A percentile compares a stretch with the other conserved stretches of the same genome.
Evolutionary conservation across 2,113 vertebrate genomes (phyloP).

Genomic region (Hippopotamus amphibius): DNA sequence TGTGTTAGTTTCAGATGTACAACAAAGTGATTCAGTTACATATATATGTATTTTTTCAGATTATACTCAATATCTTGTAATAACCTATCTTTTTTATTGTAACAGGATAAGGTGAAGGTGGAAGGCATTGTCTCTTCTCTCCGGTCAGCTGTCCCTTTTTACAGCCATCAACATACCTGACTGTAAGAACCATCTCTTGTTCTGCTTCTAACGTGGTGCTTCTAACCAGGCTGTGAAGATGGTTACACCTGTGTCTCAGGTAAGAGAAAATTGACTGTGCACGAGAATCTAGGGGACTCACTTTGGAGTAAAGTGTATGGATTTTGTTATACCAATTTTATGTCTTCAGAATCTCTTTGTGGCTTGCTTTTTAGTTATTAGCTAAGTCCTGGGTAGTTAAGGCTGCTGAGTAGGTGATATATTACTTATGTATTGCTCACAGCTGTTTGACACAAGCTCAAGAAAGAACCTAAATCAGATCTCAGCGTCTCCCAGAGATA

Average conservation of each 20-base stretch:
- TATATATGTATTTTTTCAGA: too few relatives aligned
- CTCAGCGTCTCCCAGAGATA: not conserved
- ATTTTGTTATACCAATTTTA: not conserved
- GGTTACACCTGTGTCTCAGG: not conserved
- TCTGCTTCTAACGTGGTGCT: not conserved
- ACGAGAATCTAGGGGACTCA: not conserved
- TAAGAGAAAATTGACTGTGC: not conserved
- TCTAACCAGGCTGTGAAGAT: not conserved
- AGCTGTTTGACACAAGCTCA: slow-evolving; percentile 3
- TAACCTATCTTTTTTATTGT: not conserved
- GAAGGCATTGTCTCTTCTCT: not conserved
- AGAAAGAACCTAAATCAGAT: slow-evolving; percentile 22
- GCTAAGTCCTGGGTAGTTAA: not conserved
- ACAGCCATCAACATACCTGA: not conserved
- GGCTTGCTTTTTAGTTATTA: slow-evolving; percentile 26
- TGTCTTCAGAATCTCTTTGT: not conserved
- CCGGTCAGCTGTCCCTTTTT: not conserved
- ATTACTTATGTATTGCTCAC: not conserved
- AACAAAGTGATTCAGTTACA: too few relatives aligned
- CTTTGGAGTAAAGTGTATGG: not conserved
- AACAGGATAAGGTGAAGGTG: not conserved
- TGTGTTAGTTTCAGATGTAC: too few relatives aligned
- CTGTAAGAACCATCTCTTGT: too few relatives aligned
- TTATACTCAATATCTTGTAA: too few relatives aligned
- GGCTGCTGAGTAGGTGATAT: not conserved